Evolutionary conservation across 2,113 vertebrate genomes (phyloP).

Genomic region (Cynocephalus volans): DNA sequence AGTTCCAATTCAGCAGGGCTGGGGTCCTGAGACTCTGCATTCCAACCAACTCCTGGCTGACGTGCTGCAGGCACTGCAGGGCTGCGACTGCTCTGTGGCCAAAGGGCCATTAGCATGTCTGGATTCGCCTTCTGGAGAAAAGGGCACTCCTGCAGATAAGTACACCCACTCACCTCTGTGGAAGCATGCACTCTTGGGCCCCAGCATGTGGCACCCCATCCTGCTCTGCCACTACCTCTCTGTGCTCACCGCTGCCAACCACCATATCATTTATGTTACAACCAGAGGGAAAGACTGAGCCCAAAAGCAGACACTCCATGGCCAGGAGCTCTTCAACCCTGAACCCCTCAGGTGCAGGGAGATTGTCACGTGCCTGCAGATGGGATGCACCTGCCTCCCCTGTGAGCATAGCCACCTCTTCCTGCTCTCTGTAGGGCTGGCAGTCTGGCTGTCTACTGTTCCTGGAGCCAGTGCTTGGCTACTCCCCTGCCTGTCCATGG

Average conservation of each 20-base stretch:
- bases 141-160: background rate
- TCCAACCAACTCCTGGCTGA: background rate
- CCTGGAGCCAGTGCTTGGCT: background rate
- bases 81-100: fast-evolving
- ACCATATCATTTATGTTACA: background rate
- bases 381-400: background rate
- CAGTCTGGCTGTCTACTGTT: constrained; percentile 1
- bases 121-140: background rate
- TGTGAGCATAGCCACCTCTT: background rate
- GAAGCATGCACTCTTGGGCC: background rate
- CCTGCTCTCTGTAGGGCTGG: background rate
- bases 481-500: background rate
- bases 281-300: background rate
- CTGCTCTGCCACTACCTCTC: background rate
- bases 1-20: background rate
- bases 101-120: fast-evolving
- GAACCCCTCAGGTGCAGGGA: no score
- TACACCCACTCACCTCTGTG: no score
- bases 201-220: fast-evolving
- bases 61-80: no score
- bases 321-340: background rate
- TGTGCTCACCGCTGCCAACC: background rate
- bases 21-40: background rate
- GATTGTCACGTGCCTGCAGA: background rate
- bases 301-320: background rate